phyloP scores from a whole-genome alignment of 2,888 invertebrate genomes.

The Calameuta idolon region DNA sequence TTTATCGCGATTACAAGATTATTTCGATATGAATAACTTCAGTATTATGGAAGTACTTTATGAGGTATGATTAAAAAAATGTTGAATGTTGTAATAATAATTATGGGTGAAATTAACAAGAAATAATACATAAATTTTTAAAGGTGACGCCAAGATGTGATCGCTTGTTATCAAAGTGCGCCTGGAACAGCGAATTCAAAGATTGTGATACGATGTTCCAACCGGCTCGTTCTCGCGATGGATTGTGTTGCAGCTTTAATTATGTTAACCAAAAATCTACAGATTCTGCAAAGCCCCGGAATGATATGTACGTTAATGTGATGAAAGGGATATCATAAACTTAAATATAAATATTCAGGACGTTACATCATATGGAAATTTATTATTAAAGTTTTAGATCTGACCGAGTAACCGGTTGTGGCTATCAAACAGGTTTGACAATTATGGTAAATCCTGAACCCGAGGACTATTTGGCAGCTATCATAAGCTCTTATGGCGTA shows the following conservation, averaged over 20 bases:
- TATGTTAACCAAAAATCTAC: constrained; percentile 67
- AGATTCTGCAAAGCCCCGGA: constrained; percentile 53
- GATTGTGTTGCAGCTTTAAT: constrained; percentile 77
- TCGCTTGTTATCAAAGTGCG: constrained; percentile 69
- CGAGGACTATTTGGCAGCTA: constrained; percentile 74
- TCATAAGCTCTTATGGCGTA: constrained; percentile 73
- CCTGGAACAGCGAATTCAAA: constrained; percentile 71
- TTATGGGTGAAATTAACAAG: neutral
- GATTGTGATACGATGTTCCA: constrained; percentile 71
- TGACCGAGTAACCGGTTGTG: constrained; percentile 76
- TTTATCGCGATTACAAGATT: constrained; percentile 46
- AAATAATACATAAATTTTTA: constrained; percentile 21
- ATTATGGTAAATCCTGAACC: constrained; percentile 71
- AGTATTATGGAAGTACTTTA: constrained; percentile 39
- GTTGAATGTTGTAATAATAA: neutral
- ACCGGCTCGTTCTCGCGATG: constrained; percentile 67
- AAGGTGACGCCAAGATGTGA: constrained; percentile 71
- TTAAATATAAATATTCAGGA: neutral
- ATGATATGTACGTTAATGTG: constrained; percentile 1
- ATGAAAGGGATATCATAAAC: neutral
- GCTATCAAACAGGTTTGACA: constrained; percentile 76
- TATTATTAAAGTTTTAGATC: constrained; percentile 59
- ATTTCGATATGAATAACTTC: constrained; percentile 49
- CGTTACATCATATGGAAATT: neutral
- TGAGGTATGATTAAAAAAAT: constrained; percentile 29